Evolutionary conservation across 2,797 vertebrate species (phyloP).

Genomic region (Enteromius radiatus): DNA sequence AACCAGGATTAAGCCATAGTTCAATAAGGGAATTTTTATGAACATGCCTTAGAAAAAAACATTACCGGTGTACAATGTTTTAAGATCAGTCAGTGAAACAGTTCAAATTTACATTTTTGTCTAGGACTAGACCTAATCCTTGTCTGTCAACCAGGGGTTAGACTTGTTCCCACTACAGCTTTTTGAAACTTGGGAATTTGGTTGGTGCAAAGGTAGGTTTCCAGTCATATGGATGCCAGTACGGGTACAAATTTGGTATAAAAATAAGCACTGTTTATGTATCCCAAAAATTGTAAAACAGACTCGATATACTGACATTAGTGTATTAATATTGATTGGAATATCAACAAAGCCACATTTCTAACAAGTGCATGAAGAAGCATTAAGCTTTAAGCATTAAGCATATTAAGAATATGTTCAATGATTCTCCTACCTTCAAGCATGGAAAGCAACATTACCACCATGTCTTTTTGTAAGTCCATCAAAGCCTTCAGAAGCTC

Average conservation of each 20-base stretch:
- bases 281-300: neutral
- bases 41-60: too few relatives aligned
- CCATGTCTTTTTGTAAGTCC: slow-evolving; percentile 98
- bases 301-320: neutral
- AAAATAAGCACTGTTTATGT: neutral
- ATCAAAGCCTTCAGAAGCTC: slow-evolving; percentile 92
- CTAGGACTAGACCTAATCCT: too few relatives aligned
- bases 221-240: neutral
- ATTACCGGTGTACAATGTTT: too few relatives aligned
- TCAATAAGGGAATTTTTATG: too few relatives aligned
- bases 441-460: slow-evolving; percentile 96
- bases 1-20: too few relatives aligned
- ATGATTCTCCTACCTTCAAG: slow-evolving; percentile 84
- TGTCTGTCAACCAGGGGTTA: neutral
- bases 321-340: neutral
- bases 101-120: too few relatives aligned
- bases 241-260: neutral
- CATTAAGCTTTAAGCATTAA: too few relatives aligned
- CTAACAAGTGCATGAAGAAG: neutral
- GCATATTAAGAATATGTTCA: neutral
- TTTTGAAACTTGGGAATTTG: neutral
- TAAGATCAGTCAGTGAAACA: too few relatives aligned
- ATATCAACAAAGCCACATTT: neutral
- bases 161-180: neutral
- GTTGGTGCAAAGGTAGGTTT: neutral